Base-by-base conservation (phyloP, 2,113 vertebrate species). In the Junco hyemalis region DNA sequence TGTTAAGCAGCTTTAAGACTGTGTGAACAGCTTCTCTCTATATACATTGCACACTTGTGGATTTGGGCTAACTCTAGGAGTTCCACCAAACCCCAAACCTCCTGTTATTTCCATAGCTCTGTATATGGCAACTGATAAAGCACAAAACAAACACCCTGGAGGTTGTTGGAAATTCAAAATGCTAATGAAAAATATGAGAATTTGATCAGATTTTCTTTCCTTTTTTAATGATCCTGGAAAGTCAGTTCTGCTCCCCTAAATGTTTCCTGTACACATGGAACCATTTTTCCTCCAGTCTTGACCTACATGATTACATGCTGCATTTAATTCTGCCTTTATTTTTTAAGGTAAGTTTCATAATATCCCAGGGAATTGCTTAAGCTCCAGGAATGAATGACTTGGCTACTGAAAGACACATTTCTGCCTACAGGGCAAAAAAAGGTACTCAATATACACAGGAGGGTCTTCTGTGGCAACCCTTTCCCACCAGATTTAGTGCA, bases 1-100 rank as follows among this genome's bases (percentile, higher is more conserved):
- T 96, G 74, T 56, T 97, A 96, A 97, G 93, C 76, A 91, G 94
- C 92, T 97, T 96, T 92, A 88, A 90, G 81, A 61, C 45, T 80
- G 60, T 48, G 54, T 35, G 60, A 95, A 88, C n/a, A 79, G 74
- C 36, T 92, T 88, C 79, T 65, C 72, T 84, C 83, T 66, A 8
- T 51, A 35, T n/a, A 70, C 59, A 38, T 42, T 56, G 42, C 59
- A 88, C 48, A 42, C 42, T 80, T 80, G 80, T 71, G 74, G 78
- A 59, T 89, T 82, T 57, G 44, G 68, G 35, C 51, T 85, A 44
- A 87, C 63, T 85, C 61, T 11, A 51, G 29, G 63, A 88, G 60
- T 35, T 80, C n/a, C 68, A 80, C 23, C 85, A 56, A 79, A 59
- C 19, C 21, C 29, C 50, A 50, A 60, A 66, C 9, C 35, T 76